Evolutionary conservation across 2,888 invertebrate species (phyloP), one percentile per base, ranked within the genome.

Genomic region (Hirtodrosophila trivittata): DNA sequence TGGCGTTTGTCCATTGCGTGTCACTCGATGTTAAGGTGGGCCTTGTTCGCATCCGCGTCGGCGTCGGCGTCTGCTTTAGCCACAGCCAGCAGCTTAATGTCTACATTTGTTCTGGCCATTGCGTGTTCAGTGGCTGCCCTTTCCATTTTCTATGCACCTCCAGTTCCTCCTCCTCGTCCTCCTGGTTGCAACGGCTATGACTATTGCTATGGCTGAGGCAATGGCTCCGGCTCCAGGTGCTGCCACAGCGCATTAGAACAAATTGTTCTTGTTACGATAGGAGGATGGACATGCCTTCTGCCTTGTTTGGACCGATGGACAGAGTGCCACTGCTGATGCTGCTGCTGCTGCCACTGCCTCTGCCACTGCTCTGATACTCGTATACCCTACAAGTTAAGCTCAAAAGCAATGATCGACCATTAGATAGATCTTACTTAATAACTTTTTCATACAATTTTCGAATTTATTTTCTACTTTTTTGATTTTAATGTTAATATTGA

Each of bases 261-360:
- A 81, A 87, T 81, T 81, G 87, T 85, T 87, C 87, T 81, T 87
- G 81, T 81, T 81, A 78, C 87, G 83, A 87, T 81, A 83, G 83
- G 67, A 83, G 76, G 85, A 84, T 82, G 78, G 75, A 82, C 87
- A 77, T 81, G 86, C 75, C 71, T 75, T 64, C 82, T 87, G 66
- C 81, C 87, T 75, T 87, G 86, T 77, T 87, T 85, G 87, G 81
- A 72, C 72, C 84, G 56, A 66, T 69, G 82, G 70, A 77, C 78
- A 68, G 86, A 71, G 65, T 77, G 86, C 82, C 78, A 81, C 86
- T 64, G 76, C 66, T 65, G 64, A 41, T 51, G 42, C 50, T 21
- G 49, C 18, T 21, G 18, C 18, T 2, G 18, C 18, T 60, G 66
- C 66, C 59, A 65, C 72, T 77, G 86, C 82, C 75, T 75, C 86